Evolutionary conservation across 92 coral and sea anemone genomes (phyloP).

Genomic region (Umimayanthus kanabou): DNA sequence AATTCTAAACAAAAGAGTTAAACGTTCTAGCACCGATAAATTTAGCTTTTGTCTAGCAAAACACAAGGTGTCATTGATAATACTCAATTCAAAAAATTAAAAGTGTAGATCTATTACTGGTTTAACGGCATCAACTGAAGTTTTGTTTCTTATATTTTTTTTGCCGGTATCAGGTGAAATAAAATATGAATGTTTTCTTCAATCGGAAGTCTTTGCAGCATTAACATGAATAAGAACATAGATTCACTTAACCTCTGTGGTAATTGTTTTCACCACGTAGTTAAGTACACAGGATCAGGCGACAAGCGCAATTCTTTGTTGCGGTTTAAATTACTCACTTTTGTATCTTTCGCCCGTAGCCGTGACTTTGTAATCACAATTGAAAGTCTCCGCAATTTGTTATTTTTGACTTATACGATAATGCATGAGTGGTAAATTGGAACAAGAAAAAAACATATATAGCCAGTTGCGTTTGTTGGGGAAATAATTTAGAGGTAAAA

Average conservation of each 20-base stretch:
- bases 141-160: not conserved
- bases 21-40: not conserved
- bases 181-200: not conserved
- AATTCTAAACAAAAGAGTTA: not conserved
- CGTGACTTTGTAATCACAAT: not conserved
- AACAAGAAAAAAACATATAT: not conserved
- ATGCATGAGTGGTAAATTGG: not conserved
- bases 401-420: not conserved
- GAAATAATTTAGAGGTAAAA: constrained; percentile 13
- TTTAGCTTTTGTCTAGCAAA: not conserved
- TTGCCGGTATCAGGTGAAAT: not conserved
- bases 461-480: not conserved
- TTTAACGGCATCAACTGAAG: not conserved
- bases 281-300: not conserved
- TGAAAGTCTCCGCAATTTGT: not conserved
- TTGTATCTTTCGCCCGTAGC: not conserved
- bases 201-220: constrained; percentile 7
- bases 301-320: not conserved
- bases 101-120: not conserved
- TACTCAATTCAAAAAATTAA: too few species aligned
- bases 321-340: not conserved
- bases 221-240: constrained; percentile 10
- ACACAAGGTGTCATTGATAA: not conserved
- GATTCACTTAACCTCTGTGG: not conserved
- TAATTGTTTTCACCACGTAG: not conserved